Percentiles rank a stretch among this genome's conserved stretches.
Evolutionary conservation across 37 sponge, comb jelly and placozoan genomes (phyloP).

Genomic region (Eunapius fragilis): DNA sequence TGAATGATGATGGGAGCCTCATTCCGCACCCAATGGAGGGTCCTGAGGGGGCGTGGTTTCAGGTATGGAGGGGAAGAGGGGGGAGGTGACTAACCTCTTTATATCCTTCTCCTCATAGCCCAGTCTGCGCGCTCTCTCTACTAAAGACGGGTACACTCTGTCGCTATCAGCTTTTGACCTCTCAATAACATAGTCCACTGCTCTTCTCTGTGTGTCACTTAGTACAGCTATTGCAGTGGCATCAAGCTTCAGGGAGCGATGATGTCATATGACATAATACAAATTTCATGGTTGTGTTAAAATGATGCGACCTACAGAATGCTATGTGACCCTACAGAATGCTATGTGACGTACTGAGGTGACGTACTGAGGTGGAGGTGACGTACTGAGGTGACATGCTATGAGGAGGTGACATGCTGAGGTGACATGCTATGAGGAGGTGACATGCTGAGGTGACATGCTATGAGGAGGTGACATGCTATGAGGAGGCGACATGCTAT

Average conservation of each 20-base stretch:
- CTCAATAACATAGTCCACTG: conserved; percentile 65
- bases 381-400: too few species aligned
- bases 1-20: conserved; percentile 85
- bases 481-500: too few species aligned
- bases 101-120: conserved; percentile 62
- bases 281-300: too few species aligned
- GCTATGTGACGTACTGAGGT: too few species aligned
- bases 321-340: too few species aligned
- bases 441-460: too few species aligned
- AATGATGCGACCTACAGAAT: too few species aligned
- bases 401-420: too few species aligned
- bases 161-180: conserved; percentile 37
- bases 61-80: too few species aligned
- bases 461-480: too few species aligned
- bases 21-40: conserved; percentile 62
- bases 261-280: background rate
- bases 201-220: conserved; percentile 46
- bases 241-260: conserved; percentile 43
- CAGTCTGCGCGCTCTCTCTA: conserved; percentile 21
- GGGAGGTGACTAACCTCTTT: conserved; percentile 19
- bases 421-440: too few species aligned
- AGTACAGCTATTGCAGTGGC: conserved; percentile 58
- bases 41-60: conserved; percentile 6
- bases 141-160: conserved; percentile 17
- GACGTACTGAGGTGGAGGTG: too few species aligned